Percentiles rank a stretch among this genome's conserved stretches.
Evolutionary conservation across 2,888 invertebrate species (phyloP).

Genomic region (Synergus japonicus): DNA sequence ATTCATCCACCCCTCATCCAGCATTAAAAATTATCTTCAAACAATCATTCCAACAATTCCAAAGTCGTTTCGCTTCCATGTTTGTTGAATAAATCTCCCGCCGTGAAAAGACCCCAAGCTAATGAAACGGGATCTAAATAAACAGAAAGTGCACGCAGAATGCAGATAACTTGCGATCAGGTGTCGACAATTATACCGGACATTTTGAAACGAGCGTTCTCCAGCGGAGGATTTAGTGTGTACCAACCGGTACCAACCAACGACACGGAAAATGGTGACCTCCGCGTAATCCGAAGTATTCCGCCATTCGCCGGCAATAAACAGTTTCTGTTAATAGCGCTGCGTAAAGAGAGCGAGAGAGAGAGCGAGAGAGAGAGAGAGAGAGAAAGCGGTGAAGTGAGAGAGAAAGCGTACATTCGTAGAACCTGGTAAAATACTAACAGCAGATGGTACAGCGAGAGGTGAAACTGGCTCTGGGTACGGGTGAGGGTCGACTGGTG

Average conservation of each 20-base stretch:
- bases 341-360: slow-evolving; percentile 55
- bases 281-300: slow-evolving; percentile 64
- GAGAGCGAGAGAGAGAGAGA: slow-evolving; percentile 53
- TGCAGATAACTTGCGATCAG: slow-evolving; percentile 32
- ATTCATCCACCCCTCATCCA: neutral
- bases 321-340: slow-evolving; percentile 74
- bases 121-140: slow-evolving; percentile 9
- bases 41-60: neutral
- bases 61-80: neutral
- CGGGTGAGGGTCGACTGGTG: slow-evolving; percentile 62
- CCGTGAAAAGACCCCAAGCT: neutral
- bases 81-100: neutral
- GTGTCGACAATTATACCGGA: slow-evolving; percentile 40
- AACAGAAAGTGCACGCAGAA: neutral
- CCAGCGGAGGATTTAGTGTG: slow-evolving; percentile 49
- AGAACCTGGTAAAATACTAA: slow-evolving; percentile 76
- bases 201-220: slow-evolving; percentile 49
- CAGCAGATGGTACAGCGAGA: slow-evolving; percentile 75
- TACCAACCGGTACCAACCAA: slow-evolving; percentile 47
- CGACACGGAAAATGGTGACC: slow-evolving; percentile 57
- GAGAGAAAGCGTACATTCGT: slow-evolving; percentile 64
- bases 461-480: slow-evolving; percentile 47
- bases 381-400: slow-evolving; percentile 54
- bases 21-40: neutral
- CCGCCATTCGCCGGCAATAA: slow-evolving; percentile 72